phyloP scores from a whole-genome alignment of 1,140 invertebrate species.

The Varroa destructor region DNA sequence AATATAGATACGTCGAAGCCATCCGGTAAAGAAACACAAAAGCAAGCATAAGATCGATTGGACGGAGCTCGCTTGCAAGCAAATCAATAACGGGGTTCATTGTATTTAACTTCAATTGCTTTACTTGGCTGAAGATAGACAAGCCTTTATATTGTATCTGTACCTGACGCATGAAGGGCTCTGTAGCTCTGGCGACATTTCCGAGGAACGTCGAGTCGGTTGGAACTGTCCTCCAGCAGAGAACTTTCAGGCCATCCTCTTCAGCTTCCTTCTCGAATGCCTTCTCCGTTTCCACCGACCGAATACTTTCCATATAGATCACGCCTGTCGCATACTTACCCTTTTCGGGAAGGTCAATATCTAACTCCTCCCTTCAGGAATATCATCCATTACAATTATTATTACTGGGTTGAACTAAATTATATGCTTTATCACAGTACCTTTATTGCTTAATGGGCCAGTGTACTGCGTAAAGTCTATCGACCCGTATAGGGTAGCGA shows the following conservation, averaged over 20 bases:
- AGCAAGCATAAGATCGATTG: too few species aligned
- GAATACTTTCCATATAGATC: constrained; percentile 72
- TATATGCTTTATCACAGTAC: neutral
- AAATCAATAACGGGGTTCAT: too few species aligned
- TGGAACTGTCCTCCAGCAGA: constrained; percentile 83
- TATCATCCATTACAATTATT: constrained; percentile 33
- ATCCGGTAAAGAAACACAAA: too few species aligned
- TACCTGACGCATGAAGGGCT: constrained; percentile 89
- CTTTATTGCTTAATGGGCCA: too few species aligned
- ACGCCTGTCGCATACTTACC: constrained; percentile 92
- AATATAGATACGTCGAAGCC: too few species aligned
- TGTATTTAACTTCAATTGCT: too few species aligned
- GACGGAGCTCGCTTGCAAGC: too few species aligned
- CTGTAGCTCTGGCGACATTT: constrained; percentile 72
- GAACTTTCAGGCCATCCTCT: constrained; percentile 60
- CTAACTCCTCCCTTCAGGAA: constrained; percentile 53
- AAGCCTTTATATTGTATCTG: constrained; percentile 48
- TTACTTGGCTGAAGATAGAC: too few species aligned
- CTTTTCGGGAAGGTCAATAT: constrained; percentile 63
- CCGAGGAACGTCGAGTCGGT: constrained; percentile 71
- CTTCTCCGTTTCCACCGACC: constrained; percentile 62
- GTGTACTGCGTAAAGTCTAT: too few species aligned
- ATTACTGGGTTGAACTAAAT: neutral
- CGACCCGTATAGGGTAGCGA: too few species aligned
- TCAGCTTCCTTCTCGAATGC: constrained; percentile 65